Evolutionary conservation across 2,888 invertebrate genomes (phyloP), one percentile per base, ranked within the genome.

Genomic region (Macropis europaea): DNA sequence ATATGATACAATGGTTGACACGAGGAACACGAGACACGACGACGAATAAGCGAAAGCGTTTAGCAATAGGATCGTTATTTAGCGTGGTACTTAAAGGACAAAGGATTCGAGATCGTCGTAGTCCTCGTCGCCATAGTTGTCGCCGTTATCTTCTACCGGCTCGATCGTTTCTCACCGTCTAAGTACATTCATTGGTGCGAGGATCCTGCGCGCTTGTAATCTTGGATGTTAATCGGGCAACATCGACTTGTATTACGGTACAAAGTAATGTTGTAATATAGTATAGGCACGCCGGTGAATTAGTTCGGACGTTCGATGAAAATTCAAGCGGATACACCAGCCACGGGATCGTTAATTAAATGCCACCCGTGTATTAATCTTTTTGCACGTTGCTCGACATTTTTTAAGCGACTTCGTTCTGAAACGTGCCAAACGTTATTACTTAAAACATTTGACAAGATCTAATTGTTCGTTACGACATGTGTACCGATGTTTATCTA

Each of bases 131-230:
- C 61, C 30, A 48, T 48, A 63, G 59, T 69, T 61, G 45, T 69
- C 77, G 66, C 42, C 53, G 73, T 75, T 78, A 82, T 81, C 75
- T 66, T 30, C 42, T 32, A 61, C 48, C 54, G 62, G 15, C 56
- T 57, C 70, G 75, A 79, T 78, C 73, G 76, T 83, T 82, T 82
- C 82, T 82, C 77, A 82, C 75, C 76, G 76, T 59, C 56, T 64
- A 78, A 78, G 64, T 72, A 75, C 72, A 61, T 66, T 78, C 61
- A 75, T 68, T 66, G 68, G 75, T 62, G 67, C 62, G 62, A 79
- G 64, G 36, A 68, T 57, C 59, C 48, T 66, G 60, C 43, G 32
- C 57, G 61, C n/a, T n/a, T 70, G 63, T 50, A 78, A 78, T 75
- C 77, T 75, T 19, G 60, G 72, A 75, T 72, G 75, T 78, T 72